Evolutionary conservation across 2,888 invertebrate species (phyloP), one percentile per base, ranked within the genome.

Genomic region (Calliopum simillimum): DNA sequence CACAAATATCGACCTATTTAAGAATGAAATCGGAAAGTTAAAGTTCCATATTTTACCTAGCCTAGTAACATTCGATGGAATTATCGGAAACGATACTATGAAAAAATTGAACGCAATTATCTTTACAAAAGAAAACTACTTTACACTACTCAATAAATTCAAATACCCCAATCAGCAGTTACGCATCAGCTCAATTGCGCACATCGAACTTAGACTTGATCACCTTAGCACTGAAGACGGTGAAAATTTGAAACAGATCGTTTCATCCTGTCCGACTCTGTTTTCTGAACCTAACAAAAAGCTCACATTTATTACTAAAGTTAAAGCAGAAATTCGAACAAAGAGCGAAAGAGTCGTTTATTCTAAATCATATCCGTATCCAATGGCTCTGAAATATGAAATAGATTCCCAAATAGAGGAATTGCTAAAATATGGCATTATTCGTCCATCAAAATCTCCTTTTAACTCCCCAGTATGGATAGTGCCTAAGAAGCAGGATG

Each of bases 1-100:
- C 41, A 43, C 68, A 23, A 47, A 68, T 25, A 68, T 73, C 21
- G 44, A 69, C 19, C 33, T 74, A 43, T 74, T 73, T 47, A 56
- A 65, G 5, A 58, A 47, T n/a, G 41, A 68, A 58, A 56, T 63
- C 21, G 67, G 67, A 6, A 67, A 71, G 63, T 19, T 70, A 51
- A 70, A 70, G 61, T n/a, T n/a, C n/a, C n/a, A n/a, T n/a, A n/a
- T n/a, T 65, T 59, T 68, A 13, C 53, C 68, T 13, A 55, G 41
- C 4, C 43, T 70, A 49, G 49, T 16, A 58, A 56, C 62, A 1
- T 63, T 69, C 49, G 56, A 69, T 49, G 49, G 44, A 8, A 69
- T 69, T n/a, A 64, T 64, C 16, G 68, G 61, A n/a, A 68, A 68
- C 33, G 68, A 68, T 8, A 55, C 44, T 21, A 2, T 62, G 43